A percentile compares a stretch with the other conserved stretches of the same genome.
phyloP scores from a whole-genome alignment of 2,113 vertebrate species.

The Neopipo cinnamomea region DNA sequence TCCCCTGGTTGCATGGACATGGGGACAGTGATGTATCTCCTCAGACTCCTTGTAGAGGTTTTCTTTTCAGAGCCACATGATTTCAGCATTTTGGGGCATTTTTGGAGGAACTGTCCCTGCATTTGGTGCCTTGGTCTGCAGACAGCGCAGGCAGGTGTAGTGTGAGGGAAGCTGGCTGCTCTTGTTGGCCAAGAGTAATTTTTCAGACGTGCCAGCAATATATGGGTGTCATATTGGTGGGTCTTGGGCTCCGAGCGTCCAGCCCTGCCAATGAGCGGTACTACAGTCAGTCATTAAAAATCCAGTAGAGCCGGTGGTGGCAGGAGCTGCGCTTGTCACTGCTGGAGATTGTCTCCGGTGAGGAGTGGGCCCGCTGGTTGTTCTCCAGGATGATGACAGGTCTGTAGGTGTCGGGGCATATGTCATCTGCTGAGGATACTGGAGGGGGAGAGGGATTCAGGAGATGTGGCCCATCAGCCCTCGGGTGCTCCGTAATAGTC shows the following conservation, averaged over 20 bases:
- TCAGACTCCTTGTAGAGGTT: slow-evolving; percentile 1
- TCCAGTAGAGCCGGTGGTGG: not conserved
- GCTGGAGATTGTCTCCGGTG: not conserved
- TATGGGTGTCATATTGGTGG: not conserved
- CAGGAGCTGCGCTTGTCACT: not conserved
- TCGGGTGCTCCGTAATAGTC: not conserved
- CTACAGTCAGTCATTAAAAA: not conserved
- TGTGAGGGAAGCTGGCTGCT: not conserved
- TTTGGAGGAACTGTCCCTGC: not conserved
- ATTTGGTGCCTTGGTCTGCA: fast-evolving
- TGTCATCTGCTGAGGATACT: not conserved
- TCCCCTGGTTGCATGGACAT: slow-evolving; percentile 13
- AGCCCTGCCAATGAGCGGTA: not conserved
- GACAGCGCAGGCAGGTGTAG: not conserved
- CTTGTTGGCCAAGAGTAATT: not conserved
- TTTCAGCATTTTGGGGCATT: not conserved
- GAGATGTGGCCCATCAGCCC: fast-evolving
- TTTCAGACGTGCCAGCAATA: not conserved
- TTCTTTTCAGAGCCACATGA: not conserved
- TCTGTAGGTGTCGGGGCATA: not conserved
- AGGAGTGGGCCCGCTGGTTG: not conserved
- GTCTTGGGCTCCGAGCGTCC: not conserved
- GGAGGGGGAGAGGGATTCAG: not conserved
- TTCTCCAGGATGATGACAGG: not conserved
- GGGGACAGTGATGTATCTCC: slow-evolving; percentile 17